These are phyloP conservation scores for Neotoxoptera formosana DNA, from an alignment of 1,140 invertebrate species.

Conservation along the genomic window DNA sequence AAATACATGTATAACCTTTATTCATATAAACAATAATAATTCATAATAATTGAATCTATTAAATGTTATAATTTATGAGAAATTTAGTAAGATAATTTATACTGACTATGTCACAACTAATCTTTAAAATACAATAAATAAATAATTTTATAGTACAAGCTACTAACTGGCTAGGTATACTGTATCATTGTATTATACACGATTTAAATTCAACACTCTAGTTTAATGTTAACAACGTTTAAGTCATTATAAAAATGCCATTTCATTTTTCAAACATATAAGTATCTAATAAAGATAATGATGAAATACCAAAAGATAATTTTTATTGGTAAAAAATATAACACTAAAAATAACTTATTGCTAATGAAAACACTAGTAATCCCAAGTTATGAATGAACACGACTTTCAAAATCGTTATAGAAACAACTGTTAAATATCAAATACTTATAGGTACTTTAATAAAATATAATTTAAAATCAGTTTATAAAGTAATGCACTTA, in stretches of 20 bases:
- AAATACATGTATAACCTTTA: not conserved
- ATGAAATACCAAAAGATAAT: not conserved
- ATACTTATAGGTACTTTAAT: no score
- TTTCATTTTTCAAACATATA: not conserved
- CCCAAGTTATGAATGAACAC: not conserved
- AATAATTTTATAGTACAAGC: not conserved
- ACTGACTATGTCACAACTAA: not conserved
- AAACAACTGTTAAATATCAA: not conserved
- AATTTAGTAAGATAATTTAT: not conserved
- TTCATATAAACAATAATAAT: not conserved
- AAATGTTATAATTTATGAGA: not conserved
- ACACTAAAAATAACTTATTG: not conserved
- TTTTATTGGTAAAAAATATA: not conserved
- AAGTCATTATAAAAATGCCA: not conserved
- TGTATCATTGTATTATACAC: no score
- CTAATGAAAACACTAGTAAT: not conserved
- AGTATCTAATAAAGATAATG: not conserved
- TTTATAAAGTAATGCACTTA: not conserved
- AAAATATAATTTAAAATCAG: not conserved
- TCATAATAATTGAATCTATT: not conserved
- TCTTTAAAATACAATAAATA: not conserved
- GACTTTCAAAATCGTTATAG: not conserved
- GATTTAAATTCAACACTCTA: not conserved
- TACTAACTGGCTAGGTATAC: not conserved
- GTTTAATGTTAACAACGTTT: not conserved